Evolutionary conservation across 1,140 invertebrate genomes (phyloP), one percentile per base, ranked within the genome.

Genomic region (Polyergus mexicanus): DNA sequence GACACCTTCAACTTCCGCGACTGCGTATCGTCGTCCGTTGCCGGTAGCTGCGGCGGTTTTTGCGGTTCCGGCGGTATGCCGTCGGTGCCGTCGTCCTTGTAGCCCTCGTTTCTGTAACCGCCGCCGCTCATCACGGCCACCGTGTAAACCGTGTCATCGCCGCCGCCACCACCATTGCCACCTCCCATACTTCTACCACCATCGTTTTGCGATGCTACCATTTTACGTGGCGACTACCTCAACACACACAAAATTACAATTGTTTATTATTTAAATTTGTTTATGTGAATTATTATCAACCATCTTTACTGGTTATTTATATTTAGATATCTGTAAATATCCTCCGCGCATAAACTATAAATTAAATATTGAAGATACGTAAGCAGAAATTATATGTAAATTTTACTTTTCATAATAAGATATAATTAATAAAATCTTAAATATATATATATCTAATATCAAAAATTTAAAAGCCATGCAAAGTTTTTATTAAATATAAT

Each of bases 1-100:
- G 97, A 97, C 81, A 98, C 93, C 93, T 97, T 97, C 90, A 97
- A 97, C 95, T 98, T 98, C 89, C 97, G 96, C 19, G 96, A 96
- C 62, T 96, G 95, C 65, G 96, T 96, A 35, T 96, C 95, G 58
- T 97, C 97, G 83, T 97, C 96, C 62, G 94, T 94, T 2, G 93
- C 90, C 19, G 96, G 96, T n/a, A 96, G 92, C 19, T 96, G 96
- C 1, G 96, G 96, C 16, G 96, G 96, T 88, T 97, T 97, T 7
- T 92, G 92, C 8, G 92, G 93, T 35, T 94, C 94, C 13, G 91
- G 92, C 1, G 94, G 91, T 56, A 96, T 95, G 38, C 95, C 96
- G 86, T 96, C 96, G 60, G 94, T 94, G 13, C 92, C 93, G 86
- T 96, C 96, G 77, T 96, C 96, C 88, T 96, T 97, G 95, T 96